These are phyloP conservation scores for Apamea anceps DNA, from an alignment of 2,888 invertebrate species.

Conservation along the genomic window DNA sequence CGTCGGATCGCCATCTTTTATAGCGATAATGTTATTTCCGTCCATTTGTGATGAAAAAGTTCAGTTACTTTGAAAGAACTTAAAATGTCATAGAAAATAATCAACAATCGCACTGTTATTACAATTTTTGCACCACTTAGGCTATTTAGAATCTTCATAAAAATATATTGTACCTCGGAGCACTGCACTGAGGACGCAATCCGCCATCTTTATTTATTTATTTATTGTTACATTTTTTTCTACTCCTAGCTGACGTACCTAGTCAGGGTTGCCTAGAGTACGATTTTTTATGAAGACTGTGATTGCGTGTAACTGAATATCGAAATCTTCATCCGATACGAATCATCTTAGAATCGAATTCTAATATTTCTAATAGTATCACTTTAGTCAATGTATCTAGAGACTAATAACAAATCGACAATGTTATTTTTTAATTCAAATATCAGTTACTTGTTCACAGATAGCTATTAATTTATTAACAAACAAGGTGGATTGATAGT, in stretches of 20 bases:
- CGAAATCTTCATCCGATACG: background rate
- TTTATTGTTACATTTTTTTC: constrained; percentile 64
- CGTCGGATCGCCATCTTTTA: constrained; percentile 90
- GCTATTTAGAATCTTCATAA: constrained; percentile 33
- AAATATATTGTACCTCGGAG: constrained; percentile 51
- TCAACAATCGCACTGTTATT: constrained; percentile 37
- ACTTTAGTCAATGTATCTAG: too few species aligned
- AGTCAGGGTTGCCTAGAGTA: constrained; percentile 54
- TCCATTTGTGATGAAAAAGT: constrained; percentile 77
- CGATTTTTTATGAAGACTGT: background rate
- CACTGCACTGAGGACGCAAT: constrained; percentile 64
- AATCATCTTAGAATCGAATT: too few species aligned
- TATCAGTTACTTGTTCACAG: background rate
- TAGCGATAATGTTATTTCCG: constrained; percentile 79
- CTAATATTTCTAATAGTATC: background rate
- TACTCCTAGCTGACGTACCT: constrained; percentile 22
- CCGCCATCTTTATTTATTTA: constrained; percentile 79
- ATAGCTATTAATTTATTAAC: background rate
- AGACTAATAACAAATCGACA: background rate
- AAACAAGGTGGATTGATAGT: background rate
- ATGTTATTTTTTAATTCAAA: background rate
- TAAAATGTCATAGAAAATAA: constrained; percentile 17
- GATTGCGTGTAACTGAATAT: background rate
- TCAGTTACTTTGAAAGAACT: constrained; percentile 37
- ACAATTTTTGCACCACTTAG: constrained; percentile 22